Evolutionary conservation across 2,888 invertebrate genomes (phyloP).

Genomic region (Hipparchia sbordonii): DNA sequence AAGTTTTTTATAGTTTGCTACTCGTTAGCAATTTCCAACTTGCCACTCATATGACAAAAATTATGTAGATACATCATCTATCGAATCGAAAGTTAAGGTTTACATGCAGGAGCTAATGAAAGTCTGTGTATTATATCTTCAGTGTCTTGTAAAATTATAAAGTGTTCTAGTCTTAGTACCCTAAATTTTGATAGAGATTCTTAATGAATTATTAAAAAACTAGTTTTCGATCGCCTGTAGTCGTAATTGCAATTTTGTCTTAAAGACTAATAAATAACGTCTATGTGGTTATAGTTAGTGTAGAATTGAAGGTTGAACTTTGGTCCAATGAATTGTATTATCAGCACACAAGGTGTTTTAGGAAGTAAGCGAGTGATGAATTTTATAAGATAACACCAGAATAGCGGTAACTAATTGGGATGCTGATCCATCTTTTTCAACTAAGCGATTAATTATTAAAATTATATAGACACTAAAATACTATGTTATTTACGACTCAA

Average conservation of each 20-base stretch:
- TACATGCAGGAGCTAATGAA: constrained; percentile 4
- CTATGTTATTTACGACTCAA: constrained; percentile 16
- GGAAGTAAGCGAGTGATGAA: constrained; percentile 40
- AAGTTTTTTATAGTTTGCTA: too few relatives aligned
- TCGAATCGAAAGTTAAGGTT: background rate
- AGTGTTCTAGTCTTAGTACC: constrained; percentile 47
- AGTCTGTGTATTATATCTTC: constrained; percentile 47
- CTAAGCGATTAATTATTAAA: constrained; percentile 1
- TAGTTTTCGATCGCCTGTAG: constrained; percentile 47
- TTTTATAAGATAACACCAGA: constrained; percentile 28
- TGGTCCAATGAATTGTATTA: constrained; percentile 80
- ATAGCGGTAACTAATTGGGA: constrained; percentile 10
- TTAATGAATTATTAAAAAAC: constrained; percentile 39
- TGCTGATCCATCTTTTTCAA: constrained; percentile 12
- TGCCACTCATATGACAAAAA: too few relatives aligned
- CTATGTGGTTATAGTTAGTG: constrained; percentile 49
- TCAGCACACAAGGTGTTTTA: constrained; percentile 77
- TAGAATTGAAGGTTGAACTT: constrained; percentile 80
- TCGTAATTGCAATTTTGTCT: constrained; percentile 38
- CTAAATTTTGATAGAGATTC: constrained; percentile 49
- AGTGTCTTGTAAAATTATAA: constrained; percentile 56
- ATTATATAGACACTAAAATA: constrained; percentile 11
- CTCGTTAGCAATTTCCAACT: too few relatives aligned
- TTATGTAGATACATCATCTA: too few relatives aligned
- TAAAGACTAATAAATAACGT: constrained; percentile 38